A percentile compares a stretch with the other conserved stretches of the same genome.
phyloP scores from a whole-genome alignment of 2,113 vertebrate genomes.

The Python bivittatus region DNA sequence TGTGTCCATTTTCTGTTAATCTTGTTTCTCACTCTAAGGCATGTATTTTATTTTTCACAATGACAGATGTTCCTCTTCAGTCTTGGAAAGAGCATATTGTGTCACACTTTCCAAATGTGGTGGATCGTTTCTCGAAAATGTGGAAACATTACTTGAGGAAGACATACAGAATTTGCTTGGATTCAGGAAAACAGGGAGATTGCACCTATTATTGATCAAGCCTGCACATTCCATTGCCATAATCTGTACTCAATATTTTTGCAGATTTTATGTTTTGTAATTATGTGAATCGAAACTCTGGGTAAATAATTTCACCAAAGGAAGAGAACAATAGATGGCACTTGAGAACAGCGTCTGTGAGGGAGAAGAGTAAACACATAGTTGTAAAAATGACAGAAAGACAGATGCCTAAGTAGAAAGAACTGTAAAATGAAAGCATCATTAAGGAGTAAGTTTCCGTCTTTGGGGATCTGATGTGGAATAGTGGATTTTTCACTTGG shows the following conservation, averaged over 20 bases:
- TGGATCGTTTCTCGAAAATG: background rate
- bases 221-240: background rate
- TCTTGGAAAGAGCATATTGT: background rate
- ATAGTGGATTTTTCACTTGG: background rate
- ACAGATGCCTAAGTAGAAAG: background rate
- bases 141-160: background rate
- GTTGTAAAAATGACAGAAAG: background rate
- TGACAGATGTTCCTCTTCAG: background rate
- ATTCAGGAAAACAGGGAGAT: background rate
- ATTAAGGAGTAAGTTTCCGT: background rate
- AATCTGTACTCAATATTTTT: background rate
- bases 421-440: background rate
- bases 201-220: background rate
- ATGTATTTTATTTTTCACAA: background rate
- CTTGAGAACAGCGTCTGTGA: background rate
- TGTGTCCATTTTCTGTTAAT: background rate
- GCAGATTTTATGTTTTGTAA: background rate
- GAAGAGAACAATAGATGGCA: background rate
- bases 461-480: background rate
- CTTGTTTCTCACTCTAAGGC: background rate
- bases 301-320: background rate
- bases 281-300: background rate
- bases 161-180: background rate
- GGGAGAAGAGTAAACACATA: background rate
- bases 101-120: background rate